Evolutionary conservation across 2,888 invertebrate genomes (phyloP).

Genomic region (Apomyelois bistriatella): DNA sequence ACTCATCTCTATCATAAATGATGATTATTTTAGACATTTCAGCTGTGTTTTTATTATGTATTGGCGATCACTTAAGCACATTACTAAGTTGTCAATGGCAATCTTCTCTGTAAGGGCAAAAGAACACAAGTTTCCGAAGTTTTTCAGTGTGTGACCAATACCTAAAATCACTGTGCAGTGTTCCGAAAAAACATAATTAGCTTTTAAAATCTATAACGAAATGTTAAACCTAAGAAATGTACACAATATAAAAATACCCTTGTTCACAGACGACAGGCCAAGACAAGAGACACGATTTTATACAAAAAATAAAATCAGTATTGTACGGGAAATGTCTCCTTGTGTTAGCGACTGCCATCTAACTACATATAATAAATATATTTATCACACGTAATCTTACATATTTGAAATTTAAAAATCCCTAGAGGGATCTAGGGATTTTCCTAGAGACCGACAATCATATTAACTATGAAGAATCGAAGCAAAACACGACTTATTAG

Average conservation of each 20-base stretch:
- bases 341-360: slow-evolving; percentile 78
- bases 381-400: slow-evolving; percentile 68
- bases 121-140: slow-evolving; percentile 37
- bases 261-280: slow-evolving; percentile 76
- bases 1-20: no score
- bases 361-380: slow-evolving; percentile 59
- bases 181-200: slow-evolving; percentile 75
- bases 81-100: neutral
- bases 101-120: slow-evolving; percentile 11
- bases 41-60: neutral
- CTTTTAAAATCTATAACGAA: slow-evolving; percentile 51
- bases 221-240: slow-evolving; percentile 62
- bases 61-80: neutral
- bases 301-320: slow-evolving; percentile 76
- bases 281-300: slow-evolving; percentile 78
- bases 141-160: slow-evolving; percentile 61
- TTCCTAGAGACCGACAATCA: slow-evolving; percentile 30
- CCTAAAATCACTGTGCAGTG: slow-evolving; percentile 59
- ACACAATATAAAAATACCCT: slow-evolving; percentile 68
- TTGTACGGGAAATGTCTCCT: slow-evolving; percentile 72
- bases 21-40: no score
- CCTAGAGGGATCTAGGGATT: no score
- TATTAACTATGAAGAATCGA: slow-evolving; percentile 33
- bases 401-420: slow-evolving; percentile 46
- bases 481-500: slow-evolving; percentile 31